These are phyloP conservation scores for Anas platyrhynchos DNA, from an alignment of 2,113 vertebrate species.

Conservation along the genomic window DNA sequence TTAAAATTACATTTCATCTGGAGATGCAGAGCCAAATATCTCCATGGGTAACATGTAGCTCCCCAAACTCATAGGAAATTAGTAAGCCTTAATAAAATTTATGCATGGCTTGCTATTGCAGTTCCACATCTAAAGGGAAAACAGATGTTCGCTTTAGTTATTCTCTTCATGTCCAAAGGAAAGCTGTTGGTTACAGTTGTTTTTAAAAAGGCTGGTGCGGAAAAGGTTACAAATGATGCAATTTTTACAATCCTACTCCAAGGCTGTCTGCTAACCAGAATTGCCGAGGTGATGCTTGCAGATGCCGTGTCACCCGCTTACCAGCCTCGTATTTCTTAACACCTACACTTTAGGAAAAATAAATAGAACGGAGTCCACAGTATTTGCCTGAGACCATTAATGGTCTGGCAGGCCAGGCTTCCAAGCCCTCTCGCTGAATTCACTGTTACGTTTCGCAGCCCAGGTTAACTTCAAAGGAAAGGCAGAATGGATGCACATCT, in stretches of 20 bases:
- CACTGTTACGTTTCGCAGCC: not conserved
- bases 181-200: conserved; percentile 38
- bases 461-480: not conserved
- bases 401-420: not conserved
- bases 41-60: not conserved
- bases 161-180: conserved; percentile 45
- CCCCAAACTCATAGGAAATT: conserved; percentile 35
- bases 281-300: conserved; percentile 30
- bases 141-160: conserved; percentile 71
- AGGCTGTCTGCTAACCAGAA: conserved; percentile 21
- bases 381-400: not conserved
- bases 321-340: conserved; percentile 36
- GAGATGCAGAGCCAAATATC: conserved; percentile 11
- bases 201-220: not conserved
- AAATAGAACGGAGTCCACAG: not conserved
- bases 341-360: conserved; percentile 19
- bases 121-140: conserved; percentile 61
- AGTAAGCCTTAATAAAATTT: conserved; percentile 67
- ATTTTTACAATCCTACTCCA: conserved; percentile 16
- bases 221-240: conserved; percentile 62
- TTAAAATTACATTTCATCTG: conserved; percentile 28
- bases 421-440: not conserved
- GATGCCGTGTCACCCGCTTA: conserved; percentile 27
- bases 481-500: not conserved
- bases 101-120: conserved; percentile 54